Evolutionary conservation across 2,888 invertebrate species (phyloP).

Genomic region (Seira ritae): DNA sequence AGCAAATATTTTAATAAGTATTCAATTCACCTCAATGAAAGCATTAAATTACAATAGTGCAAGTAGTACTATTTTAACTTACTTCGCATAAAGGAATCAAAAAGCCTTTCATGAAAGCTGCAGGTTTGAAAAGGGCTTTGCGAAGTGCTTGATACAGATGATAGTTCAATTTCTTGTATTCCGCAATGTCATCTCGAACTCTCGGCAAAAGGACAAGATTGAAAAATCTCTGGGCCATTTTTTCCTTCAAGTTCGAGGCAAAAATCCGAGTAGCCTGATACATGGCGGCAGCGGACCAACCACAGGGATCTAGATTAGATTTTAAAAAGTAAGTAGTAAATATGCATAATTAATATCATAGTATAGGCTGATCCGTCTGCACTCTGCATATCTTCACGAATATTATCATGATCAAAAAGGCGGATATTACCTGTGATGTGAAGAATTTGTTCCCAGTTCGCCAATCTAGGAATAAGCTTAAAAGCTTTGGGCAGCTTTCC

Average conservation of each 20-base stretch:
- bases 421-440: constrained; percentile 83
- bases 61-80: constrained; percentile 43
- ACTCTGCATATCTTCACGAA: too few relatives aligned
- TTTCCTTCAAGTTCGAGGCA: constrained; percentile 96
- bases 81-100: constrained; percentile 81
- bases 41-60: constrained; percentile 8
- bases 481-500: constrained; percentile 99
- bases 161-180: constrained; percentile 96
- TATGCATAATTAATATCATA: too few relatives aligned
- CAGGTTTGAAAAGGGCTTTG: constrained; percentile 96
- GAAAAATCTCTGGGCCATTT: constrained; percentile 97
- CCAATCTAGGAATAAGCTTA: constrained; percentile 93
- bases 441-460: constrained; percentile 95
- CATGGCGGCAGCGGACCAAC: constrained; percentile 98
- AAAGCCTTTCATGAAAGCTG: constrained; percentile 97
- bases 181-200: constrained; percentile 94
- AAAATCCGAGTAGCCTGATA: constrained; percentile 97
- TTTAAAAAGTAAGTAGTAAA: too few relatives aligned
- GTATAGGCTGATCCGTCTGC: too few relatives aligned
- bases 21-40: neutral
- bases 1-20: neutral
- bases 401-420: too few relatives aligned
- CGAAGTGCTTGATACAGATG: constrained; percentile 96
- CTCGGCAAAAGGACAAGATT: constrained; percentile 94
- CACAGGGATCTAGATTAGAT: constrained; percentile 84